These are phyloP conservation scores for Holacanthella duospinosa DNA, from an alignment of 2,888 invertebrate species.

Conservation along the genomic window DNA sequence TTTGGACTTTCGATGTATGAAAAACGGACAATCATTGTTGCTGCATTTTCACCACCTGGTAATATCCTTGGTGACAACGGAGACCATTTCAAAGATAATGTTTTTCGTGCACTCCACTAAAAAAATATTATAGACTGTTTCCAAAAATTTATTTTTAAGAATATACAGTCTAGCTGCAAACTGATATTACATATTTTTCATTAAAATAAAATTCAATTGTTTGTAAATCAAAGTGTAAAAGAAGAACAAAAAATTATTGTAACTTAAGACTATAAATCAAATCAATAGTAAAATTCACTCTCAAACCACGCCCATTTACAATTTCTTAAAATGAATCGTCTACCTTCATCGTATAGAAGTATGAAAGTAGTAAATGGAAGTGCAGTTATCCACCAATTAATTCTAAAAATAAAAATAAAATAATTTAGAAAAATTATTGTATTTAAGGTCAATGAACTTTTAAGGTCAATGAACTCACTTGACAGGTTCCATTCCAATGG, in stretches of 20 bases:
- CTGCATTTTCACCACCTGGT: constrained; percentile 24
- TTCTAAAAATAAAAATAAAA: constrained; percentile 16
- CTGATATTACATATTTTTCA: too few species aligned
- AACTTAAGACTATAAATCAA: too few species aligned
- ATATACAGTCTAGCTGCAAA: too few species aligned
- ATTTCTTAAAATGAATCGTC: constrained; percentile 45
- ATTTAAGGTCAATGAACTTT: background rate
- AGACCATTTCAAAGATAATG: constrained; percentile 29
- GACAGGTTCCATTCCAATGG: constrained; percentile 39
- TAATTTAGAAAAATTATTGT: background rate
- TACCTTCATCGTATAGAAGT: constrained; percentile 48
- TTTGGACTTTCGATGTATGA: constrained; percentile 23
- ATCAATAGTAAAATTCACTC: constrained; percentile 33
- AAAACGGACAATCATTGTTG: constrained; percentile 23
- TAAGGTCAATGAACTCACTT: constrained; percentile 18
- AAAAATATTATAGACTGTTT: too few species aligned
- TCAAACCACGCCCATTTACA: constrained; percentile 36
- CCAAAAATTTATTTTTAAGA: too few species aligned
- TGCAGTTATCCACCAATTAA: constrained; percentile 49
- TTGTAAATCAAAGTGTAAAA: too few species aligned
- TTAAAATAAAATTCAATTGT: too few species aligned
- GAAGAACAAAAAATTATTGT: too few species aligned
- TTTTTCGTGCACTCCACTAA: constrained; percentile 16
- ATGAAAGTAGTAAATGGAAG: constrained; percentile 48
- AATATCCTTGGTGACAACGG: constrained; percentile 27